Conservation (phyloP, 2,113 vertebrate species). For the Acrocephalus kingi region DNA sequence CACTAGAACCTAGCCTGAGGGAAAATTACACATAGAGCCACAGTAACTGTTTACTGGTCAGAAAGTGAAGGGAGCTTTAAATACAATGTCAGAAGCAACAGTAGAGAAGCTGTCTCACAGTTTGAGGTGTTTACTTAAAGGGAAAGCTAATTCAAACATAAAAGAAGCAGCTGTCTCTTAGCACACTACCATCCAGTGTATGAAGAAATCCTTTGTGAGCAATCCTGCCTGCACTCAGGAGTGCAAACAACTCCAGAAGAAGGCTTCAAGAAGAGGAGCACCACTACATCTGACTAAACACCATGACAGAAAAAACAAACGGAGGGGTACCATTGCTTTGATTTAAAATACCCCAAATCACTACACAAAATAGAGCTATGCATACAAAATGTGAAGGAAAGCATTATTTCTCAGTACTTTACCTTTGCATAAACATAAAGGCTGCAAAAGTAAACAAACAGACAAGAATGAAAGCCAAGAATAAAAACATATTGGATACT, state of each 20-base stretch:
- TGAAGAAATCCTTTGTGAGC: background rate
- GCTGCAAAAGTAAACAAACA: background rate
- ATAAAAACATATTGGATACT: background rate
- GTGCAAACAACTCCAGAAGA: background rate
- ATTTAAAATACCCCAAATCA: background rate
- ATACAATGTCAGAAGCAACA: background rate
- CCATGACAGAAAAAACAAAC: background rate
- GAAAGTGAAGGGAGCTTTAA: background rate
- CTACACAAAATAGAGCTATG: background rate
- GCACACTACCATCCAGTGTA: background rate
- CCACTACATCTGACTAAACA: background rate
- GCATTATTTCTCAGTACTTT: background rate
- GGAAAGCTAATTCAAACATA: background rate
- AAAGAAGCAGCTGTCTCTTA: background rate
- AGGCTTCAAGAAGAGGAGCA: background rate
- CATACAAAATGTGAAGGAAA: background rate
- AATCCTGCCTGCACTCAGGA: background rate
- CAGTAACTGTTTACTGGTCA: background rate
- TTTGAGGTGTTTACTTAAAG: background rate
- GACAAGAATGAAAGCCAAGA: background rate
- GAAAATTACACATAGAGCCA: background rate
- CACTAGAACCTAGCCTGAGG: background rate
- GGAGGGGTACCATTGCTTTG: background rate
- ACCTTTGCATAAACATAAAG: background rate
- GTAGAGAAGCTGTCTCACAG: accelerated